Evolutionary conservation across 2,113 vertebrate genomes (phyloP).

Genomic region (Macquaria ambigua): DNA sequence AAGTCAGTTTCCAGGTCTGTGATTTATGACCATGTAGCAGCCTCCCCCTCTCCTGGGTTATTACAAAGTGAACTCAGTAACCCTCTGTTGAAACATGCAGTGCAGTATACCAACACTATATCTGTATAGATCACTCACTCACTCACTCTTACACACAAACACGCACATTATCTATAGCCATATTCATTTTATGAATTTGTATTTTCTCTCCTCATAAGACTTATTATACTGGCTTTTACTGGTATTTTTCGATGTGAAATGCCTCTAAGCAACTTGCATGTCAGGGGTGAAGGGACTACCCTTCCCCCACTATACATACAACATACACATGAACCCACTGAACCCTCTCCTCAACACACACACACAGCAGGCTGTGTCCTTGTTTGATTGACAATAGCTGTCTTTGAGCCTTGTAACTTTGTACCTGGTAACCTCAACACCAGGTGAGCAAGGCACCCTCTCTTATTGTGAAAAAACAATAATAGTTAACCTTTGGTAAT

Average conservation of each 20-base stretch:
- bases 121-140: background rate
- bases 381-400: constrained; percentile 40
- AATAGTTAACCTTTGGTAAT: constrained; percentile 61
- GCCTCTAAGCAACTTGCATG: constrained; percentile 33
- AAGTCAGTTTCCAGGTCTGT: background rate
- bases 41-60: constrained; percentile 17
- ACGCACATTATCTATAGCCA: background rate
- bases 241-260: constrained; percentile 54
- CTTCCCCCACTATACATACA: constrained; percentile 70
- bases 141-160: constrained; percentile 1
- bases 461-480: constrained; percentile 48
- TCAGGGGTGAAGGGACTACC: constrained; percentile 33
- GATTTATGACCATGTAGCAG: constrained; percentile 14
- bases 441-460: constrained; percentile 41
- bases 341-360: constrained; percentile 24
- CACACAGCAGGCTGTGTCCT: constrained; percentile 34
- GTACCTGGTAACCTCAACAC: constrained; percentile 2
- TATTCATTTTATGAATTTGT: background rate
- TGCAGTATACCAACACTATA: constrained; percentile 4
- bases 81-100: constrained; percentile 28
- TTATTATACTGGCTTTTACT: constrained; percentile 26
- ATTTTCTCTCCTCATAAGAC: background rate
- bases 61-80: constrained; percentile 43
- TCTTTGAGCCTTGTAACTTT: background rate
- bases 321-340: constrained; percentile 60